Conservation (phyloP, 2,797 vertebrate genomes). For the Syndactyla subalaris region DNA sequence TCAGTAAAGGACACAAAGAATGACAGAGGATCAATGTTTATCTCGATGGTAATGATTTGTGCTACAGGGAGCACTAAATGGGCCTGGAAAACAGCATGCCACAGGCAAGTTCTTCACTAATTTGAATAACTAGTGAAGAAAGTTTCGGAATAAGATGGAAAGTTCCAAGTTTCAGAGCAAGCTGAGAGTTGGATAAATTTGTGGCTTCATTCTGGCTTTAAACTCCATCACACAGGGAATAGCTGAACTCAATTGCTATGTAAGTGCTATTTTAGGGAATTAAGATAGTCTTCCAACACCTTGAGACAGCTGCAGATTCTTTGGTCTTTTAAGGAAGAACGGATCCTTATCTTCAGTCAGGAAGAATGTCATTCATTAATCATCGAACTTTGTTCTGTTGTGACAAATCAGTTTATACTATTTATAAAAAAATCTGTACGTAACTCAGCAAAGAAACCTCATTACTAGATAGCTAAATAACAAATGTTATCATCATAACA, state of each 20-base stretch:
- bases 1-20: background rate
- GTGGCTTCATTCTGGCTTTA: background rate
- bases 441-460: background rate
- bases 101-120: background rate
- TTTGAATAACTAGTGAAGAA: background rate
- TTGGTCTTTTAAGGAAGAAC: background rate
- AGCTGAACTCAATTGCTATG: background rate
- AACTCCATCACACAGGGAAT: background rate
- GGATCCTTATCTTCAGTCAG: background rate
- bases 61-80: background rate
- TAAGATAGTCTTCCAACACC: background rate
- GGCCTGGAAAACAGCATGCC: background rate
- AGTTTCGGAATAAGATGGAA: background rate
- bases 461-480: background rate
- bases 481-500: background rate
- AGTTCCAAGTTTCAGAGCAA: background rate
- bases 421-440: background rate
- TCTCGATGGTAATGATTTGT: background rate
- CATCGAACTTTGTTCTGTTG: background rate
- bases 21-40: background rate
- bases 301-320: background rate
- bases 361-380: background rate
- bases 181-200: background rate
- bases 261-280: background rate
- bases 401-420: background rate